phyloP scores from a whole-genome alignment of 2,797 vertebrate species.

The Rhodeus uyekii region DNA sequence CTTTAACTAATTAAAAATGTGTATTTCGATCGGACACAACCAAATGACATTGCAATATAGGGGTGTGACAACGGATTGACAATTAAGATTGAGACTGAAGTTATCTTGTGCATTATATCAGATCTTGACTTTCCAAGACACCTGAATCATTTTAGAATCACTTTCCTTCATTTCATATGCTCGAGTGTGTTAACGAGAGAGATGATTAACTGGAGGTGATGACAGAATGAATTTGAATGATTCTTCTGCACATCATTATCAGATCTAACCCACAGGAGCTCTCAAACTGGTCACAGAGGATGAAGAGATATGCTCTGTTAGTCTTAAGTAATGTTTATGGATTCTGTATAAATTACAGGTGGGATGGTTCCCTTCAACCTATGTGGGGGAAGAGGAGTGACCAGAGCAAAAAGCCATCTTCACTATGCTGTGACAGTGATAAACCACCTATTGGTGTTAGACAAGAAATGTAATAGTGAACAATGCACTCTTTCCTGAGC shows the following conservation, averaged over 20 bases:
- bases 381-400: conserved; percentile 88
- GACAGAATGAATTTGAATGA: conserved; percentile 34
- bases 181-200: background rate
- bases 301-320: background rate
- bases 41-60: background rate
- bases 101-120: background rate
- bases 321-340: background rate
- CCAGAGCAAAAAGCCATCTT: background rate
- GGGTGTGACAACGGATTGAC: background rate
- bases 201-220: conserved; percentile 35
- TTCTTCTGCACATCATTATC: conserved; percentile 15
- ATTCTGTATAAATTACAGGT: conserved; percentile 72
- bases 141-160: conserved; percentile 12
- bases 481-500: background rate
- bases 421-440: background rate
- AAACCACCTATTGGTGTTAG: background rate
- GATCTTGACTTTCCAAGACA: background rate
- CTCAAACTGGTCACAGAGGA: background rate
- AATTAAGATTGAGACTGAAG: background rate
- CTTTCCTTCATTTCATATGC: conserved; percentile 28
- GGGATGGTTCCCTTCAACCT: conserved; percentile 97
- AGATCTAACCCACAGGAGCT: conserved; percentile 4
- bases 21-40: background rate
- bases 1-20: too few relatives aligned
- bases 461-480: background rate